Base-by-base conservation (phyloP, 2,113 vertebrate genomes). In the Lagopus leucura region DNA sequence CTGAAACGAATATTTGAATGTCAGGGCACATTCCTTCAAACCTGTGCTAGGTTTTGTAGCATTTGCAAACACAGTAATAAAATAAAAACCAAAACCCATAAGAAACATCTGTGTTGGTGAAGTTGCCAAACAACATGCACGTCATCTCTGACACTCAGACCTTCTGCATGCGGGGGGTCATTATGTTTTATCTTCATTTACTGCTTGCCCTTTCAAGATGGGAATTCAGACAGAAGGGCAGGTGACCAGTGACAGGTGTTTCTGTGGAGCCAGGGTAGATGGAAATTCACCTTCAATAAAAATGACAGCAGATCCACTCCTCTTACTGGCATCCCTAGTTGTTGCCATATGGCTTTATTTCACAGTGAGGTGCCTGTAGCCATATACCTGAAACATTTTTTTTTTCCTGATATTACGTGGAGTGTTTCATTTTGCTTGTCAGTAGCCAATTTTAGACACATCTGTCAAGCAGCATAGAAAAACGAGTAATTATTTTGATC, bases 391-490 rank as follows among this genome's bases (percentile, higher is more conserved):
- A 21, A 19, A 10, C 30, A 54, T 50, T 75, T 80, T 61, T 48
- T 75, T 79, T 65, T 82, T 70, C 75, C 82, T 79, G 38, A 40
- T 61, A 27, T 80, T 63, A 36, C 15, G 32, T 27, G n/a, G 38
- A 55, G 24, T 34, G 21, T 86, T 93, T 73, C 30, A 54, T 91
- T 84, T 60, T 1, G 24, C 83, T 78, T 58, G 88, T 89, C 83
- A 55, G 67, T 42, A 55, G 71, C 42, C 65, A 65, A 66, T 87
- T 95, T 95, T 76, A 92, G 64, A 64, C 50, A 70, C n/a, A 38
- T 50, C 66, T 95, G 87, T 90, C 94, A 89, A 69, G 50, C 28
- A 85, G 55, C 82, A 92, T 92, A 92, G 20, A 58, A 40, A 85
- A 95, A 63, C 30, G 40, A 25, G 57, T 86, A 82, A 52, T 52